These are phyloP conservation scores for Cheilosia impressa DNA, from an alignment of 2,888 invertebrate species.

Conservation along the genomic window DNA sequence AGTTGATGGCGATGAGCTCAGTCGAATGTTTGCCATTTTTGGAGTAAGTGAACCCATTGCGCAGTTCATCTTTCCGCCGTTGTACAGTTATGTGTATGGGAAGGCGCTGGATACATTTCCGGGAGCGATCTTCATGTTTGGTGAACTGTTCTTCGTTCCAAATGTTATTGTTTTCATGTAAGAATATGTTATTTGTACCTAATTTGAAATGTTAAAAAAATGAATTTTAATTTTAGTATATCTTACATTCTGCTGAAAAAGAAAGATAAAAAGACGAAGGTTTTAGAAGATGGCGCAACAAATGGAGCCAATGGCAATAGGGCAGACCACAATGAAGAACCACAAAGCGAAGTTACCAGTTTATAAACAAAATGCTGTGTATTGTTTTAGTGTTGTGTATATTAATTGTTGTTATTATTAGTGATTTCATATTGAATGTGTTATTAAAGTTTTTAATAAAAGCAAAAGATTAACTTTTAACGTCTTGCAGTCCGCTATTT, in stretches of 20 bases:
- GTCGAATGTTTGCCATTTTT: slow-evolving; percentile 80
- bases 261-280: slow-evolving; percentile 30
- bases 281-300: slow-evolving; percentile 27
- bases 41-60: slow-evolving; percentile 82
- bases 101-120: slow-evolving; percentile 81
- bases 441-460: too few species aligned
- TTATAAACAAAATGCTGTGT: slow-evolving; percentile 31
- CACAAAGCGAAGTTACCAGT: slow-evolving; percentile 60
- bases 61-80: slow-evolving; percentile 81
- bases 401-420: neutral
- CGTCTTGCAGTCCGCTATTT: too few species aligned
- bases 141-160: slow-evolving; percentile 82
- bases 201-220: neutral
- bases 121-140: slow-evolving; percentile 82
- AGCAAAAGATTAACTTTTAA: too few species aligned
- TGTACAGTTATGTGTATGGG: slow-evolving; percentile 82
- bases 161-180: slow-evolving; percentile 83
- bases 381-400: slow-evolving; percentile 10
- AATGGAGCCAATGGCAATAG: slow-evolving; percentile 34
- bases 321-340: slow-evolving; percentile 22
- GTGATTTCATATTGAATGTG: too few species aligned
- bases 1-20: slow-evolving; percentile 82
- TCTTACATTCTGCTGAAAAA: slow-evolving; percentile 43
- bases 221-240: slow-evolving; percentile 18
- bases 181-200: slow-evolving; percentile 50